These are phyloP conservation scores for Brachionus angularis DNA, from an alignment of 1,140 invertebrate genomes.

Conservation along the genomic window DNA sequence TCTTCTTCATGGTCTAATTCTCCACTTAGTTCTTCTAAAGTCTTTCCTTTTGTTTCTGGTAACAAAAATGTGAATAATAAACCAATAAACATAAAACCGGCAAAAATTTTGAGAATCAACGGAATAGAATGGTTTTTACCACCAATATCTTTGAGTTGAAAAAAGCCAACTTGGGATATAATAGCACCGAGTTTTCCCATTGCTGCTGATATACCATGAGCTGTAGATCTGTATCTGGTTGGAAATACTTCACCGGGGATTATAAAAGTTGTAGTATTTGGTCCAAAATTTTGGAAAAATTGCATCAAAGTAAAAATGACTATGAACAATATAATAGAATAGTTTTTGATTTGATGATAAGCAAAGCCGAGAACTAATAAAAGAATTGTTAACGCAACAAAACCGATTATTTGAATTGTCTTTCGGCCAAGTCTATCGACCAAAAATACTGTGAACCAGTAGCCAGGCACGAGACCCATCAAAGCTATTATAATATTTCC, in stretches of 20 bases:
- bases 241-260: constrained; percentile 43
- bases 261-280: constrained; percentile 42
- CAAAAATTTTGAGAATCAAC: constrained; percentile 27
- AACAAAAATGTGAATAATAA: constrained; percentile 26
- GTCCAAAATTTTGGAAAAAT: constrained; percentile 39
- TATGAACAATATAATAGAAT: not conserved
- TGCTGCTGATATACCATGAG: constrained; percentile 39
- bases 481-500: constrained; percentile 42
- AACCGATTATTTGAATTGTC: constrained; percentile 38
- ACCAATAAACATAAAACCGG: constrained; percentile 30
- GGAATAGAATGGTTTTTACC: constrained; percentile 24
- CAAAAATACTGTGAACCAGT: constrained; percentile 24
- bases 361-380: constrained; percentile 12
- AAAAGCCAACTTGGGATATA: constrained; percentile 38
- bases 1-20: no score
- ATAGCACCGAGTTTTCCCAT: constrained; percentile 40
- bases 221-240: constrained; percentile 30
- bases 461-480: constrained; percentile 29
- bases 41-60: constrained; percentile 36
- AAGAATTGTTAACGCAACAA: not conserved
- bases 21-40: constrained; percentile 23
- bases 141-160: constrained; percentile 40
- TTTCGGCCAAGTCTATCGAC: constrained; percentile 23
- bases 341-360: not conserved
- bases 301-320: constrained; percentile 9